Conservation (phyloP, 2,888 invertebrate genomes). For the Clistopyga incitator region DNA sequence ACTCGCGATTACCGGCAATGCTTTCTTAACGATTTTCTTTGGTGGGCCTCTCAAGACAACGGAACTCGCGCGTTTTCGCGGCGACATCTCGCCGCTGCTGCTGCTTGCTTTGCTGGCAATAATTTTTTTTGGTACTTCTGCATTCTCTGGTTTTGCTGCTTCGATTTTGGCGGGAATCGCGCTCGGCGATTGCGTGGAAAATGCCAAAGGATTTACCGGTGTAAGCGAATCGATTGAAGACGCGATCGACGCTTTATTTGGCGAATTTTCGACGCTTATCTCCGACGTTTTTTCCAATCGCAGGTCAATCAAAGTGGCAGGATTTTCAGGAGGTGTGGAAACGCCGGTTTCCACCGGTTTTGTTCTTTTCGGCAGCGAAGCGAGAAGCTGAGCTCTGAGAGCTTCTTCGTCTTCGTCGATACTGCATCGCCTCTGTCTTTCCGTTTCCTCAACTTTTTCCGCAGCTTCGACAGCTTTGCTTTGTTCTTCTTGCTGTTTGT, state of each 20-base stretch:
- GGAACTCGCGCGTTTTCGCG: constrained; percentile 68
- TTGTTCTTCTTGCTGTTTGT: neutral
- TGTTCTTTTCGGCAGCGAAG: constrained; percentile 78
- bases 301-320: neutral
- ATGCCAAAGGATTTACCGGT: constrained; percentile 41
- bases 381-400: constrained; percentile 79
- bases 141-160: neutral
- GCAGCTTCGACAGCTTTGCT: neutral
- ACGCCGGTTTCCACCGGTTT: constrained; percentile 39
- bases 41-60: constrained; percentile 58
- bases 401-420: constrained; percentile 82
- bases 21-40: constrained; percentile 75
- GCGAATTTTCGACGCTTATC: constrained; percentile 22
- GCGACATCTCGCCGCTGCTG: neutral
- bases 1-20: constrained; percentile 71
- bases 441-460: constrained; percentile 20
- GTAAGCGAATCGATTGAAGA: constrained; percentile 5
- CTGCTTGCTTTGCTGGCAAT: constrained; percentile 16
- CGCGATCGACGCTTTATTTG: neutral
- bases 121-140: constrained; percentile 14
- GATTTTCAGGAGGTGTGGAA: constrained; percentile 28
- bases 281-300: constrained; percentile 8
- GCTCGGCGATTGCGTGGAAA: constrained; percentile 31
- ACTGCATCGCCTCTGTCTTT: constrained; percentile 74
- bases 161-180: constrained; percentile 7